Evolutionary conservation across 1,140 invertebrate species (phyloP), one percentile per base, ranked within the genome.

Genomic region (Cheumatopsyche charites): DNA sequence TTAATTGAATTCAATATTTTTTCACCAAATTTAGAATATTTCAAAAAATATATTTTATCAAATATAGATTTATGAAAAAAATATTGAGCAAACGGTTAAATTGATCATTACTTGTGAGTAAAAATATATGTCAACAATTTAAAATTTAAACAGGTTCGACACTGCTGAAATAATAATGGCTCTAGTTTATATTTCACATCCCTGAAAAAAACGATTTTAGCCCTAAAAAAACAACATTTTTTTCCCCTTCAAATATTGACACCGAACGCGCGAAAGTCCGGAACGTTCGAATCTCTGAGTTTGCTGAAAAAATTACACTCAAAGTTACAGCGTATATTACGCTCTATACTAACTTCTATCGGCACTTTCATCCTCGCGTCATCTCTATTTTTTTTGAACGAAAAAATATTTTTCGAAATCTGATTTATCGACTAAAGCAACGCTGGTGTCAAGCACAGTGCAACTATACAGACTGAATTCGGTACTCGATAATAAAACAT

Each of bases 141-240:
- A n/a, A n/a, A n/a, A n/a, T n/a, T n/a, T n/a, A n/a, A n/a, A n/a
- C n/a, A n/a, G n/a, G n/a, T n/a, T n/a, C n/a, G n/a, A n/a, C n/a
- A n/a, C n/a, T n/a, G n/a, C n/a, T n/a, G n/a, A n/a, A n/a, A n/a
- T n/a, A n/a, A n/a, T n/a, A n/a, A n/a, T n/a, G n/a, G n/a, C n/a
- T n/a, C n/a, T n/a, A n/a, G n/a, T n/a, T n/a, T n/a, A n/a, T n/a
- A n/a, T n/a, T n/a, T n/a, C n/a, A n/a, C n/a, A n/a, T n/a, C n/a
- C n/a, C n/a, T n/a, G n/a, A n/a, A n/a, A n/a, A 52, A 17, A 19
- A 52, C 15, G 15, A 19, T 52, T 52, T 52, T 15, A 52, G 47
- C 47, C 47, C 47, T 52, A 52, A 52, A 52, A 52, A 52, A 52
- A 52, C 47, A 52, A 52, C 47, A 52, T 15, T 52, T 17, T 52